These are phyloP conservation scores for Thamnaconus septentrionalis DNA, from an alignment of 2,113 vertebrate genomes.

Conservation along the genomic window DNA sequence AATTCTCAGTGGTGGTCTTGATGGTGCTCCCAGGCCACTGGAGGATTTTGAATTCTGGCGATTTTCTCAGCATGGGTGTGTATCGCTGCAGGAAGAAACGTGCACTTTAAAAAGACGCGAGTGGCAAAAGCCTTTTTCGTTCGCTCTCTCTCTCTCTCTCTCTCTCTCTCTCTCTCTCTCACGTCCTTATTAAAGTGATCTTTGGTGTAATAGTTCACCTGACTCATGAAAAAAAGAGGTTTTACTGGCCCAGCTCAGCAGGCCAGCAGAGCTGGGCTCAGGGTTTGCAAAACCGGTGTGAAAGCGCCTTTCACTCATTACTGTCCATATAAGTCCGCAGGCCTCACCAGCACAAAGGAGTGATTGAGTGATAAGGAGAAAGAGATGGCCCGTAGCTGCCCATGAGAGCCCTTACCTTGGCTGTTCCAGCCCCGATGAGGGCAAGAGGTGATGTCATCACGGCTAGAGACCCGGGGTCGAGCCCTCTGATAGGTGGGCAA, in stretches of 20 bases:
- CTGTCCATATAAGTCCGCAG: slow-evolving; percentile 64
- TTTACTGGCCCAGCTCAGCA: slow-evolving; percentile 62
- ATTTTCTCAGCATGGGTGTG: background rate
- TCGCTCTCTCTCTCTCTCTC: background rate
- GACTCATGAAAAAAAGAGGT: slow-evolving; percentile 67
- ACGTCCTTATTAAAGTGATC: slow-evolving; percentile 35
- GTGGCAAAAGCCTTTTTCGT: slow-evolving; percentile 8
- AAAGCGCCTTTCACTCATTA: slow-evolving; percentile 72
- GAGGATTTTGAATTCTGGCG: too few species aligned
- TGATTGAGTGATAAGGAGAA: slow-evolving; percentile 71
- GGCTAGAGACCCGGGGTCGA: slow-evolving; percentile 62
- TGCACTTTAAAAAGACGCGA: slow-evolving; percentile 4
- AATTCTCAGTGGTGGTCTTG: too few species aligned
- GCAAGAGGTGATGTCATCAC: slow-evolving; percentile 75
- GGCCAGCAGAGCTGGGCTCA: slow-evolving; percentile 60
- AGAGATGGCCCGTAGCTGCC: slow-evolving; percentile 56
- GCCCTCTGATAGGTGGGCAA: slow-evolving; percentile 69
- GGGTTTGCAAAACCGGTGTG: slow-evolving; percentile 55
- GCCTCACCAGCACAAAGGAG: slow-evolving; percentile 71
- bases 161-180: background rate
- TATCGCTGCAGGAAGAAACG: slow-evolving; percentile 16
- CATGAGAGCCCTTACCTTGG: slow-evolving; percentile 73
- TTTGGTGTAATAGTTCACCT: slow-evolving; percentile 68
- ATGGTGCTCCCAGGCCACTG: too few species aligned
- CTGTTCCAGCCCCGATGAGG: slow-evolving; percentile 58